These are phyloP conservation scores for Andrena chrysosceles DNA, from an alignment of 2,888 invertebrate genomes.

Conservation along the genomic window DNA sequence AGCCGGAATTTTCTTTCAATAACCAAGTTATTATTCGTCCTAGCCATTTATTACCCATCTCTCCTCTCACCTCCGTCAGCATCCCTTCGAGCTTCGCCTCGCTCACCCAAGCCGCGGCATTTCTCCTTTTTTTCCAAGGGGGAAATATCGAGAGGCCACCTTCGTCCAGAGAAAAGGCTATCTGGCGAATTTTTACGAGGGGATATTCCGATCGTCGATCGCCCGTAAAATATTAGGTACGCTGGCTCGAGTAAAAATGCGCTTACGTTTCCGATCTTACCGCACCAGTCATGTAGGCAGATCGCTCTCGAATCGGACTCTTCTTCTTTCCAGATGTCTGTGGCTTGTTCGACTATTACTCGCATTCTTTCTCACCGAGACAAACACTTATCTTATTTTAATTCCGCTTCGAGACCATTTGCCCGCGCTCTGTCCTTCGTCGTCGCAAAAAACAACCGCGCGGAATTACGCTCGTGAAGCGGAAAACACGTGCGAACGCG, in stretches of 20 bases:
- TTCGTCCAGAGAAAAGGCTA: not conserved
- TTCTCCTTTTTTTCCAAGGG: not conserved
- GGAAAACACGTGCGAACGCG: not conserved
- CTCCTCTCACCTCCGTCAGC: not conserved
- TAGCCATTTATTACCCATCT: slow-evolving; percentile 71
- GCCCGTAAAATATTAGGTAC: slow-evolving; percentile 54
- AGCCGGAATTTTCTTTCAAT: slow-evolving; percentile 76
- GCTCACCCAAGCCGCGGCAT: too few relatives aligned
- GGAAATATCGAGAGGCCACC: not conserved
- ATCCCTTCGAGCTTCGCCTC: not conserved
- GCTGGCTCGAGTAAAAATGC: slow-evolving; percentile 34
- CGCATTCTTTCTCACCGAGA: too few relatives aligned
- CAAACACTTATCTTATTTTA: not conserved
- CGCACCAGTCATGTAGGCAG: not conserved
- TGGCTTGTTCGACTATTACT: too few relatives aligned
- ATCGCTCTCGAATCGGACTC: too few relatives aligned
- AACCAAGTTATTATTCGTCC: slow-evolving; percentile 76
- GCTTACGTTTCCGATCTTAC: not conserved
- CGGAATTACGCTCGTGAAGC: slow-evolving; percentile 6
- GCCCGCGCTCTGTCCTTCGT: not conserved
- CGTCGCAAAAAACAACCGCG: too few relatives aligned
- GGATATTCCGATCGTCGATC: slow-evolving; percentile 38
- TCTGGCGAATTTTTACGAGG: slow-evolving; percentile 27
- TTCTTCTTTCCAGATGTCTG: not conserved
- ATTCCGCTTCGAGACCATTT: not conserved